Evolutionary conservation across 1,140 invertebrate genomes (phyloP), one percentile per base, ranked within the genome.

Genomic region (Ganaspis sp.): DNA sequence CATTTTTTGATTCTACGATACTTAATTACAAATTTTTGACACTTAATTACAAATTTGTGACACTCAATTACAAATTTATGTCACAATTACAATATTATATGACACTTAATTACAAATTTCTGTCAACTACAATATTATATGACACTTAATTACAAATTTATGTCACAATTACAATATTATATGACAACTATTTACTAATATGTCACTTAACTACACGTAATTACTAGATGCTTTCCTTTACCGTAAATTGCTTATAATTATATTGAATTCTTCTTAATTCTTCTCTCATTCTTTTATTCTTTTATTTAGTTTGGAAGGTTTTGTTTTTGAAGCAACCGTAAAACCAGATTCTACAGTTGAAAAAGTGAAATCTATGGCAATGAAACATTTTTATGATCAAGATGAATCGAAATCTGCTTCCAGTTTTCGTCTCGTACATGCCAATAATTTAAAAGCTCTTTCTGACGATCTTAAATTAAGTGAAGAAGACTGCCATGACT

Each of bases 361-460:
- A 73, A 87, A 86, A 75, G 77, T 91, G 4, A 92, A 92, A 74
- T 83, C 78, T 49, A 87, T 87, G 72, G 91, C 87, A 45, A 80
- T 89, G 17, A 87, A 90, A 78, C 86, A 90, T 81, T 91, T 92
- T 75, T 92, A 92, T 69, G 85, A 86, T 11, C 79, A 85, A 38
- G 87, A 91, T 69, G 72, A 77, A 34, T 83, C 78, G 17, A 89
- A 83, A 80, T 8, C 75, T 4, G 37, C 80, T 42, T 84, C 81
- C 34, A 80, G 84, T 9, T 91, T 87, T 78, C 89, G 87, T 69
- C 85, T 92, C 21, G 74, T 91, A 73, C 87, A 90, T 71, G 83
- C 84, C 29, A 74, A 74, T 9, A 86, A 85, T 77, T 84, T 86
- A 17, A 88, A 86, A 73, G 77, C 82, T 12, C 86, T 92, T 38